These are phyloP conservation scores for Cryptomyrus ogoouensis DNA, from an alignment of 2,113 vertebrate genomes.

Conservation along the genomic window DNA sequence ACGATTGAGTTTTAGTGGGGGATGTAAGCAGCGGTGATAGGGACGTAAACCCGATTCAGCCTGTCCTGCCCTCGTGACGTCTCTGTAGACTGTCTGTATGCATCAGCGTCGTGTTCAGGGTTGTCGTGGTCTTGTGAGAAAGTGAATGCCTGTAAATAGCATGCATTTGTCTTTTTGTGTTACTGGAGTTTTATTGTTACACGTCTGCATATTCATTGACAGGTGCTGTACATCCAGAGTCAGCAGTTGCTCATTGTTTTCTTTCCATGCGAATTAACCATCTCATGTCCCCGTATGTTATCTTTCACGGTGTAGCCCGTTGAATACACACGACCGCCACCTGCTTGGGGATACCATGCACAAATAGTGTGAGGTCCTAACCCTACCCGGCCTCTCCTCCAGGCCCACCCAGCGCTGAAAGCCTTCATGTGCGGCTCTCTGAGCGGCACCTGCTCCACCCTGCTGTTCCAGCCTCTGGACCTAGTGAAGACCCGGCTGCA, in stretches of 20 bases:
- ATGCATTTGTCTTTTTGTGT: background rate
- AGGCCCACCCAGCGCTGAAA: constrained; percentile 82
- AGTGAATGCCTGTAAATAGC: background rate
- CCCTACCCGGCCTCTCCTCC: constrained; percentile 1
- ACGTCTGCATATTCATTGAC: background rate
- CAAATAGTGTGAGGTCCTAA: background rate
- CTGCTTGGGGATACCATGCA: background rate
- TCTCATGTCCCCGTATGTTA: background rate
- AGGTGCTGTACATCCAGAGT: background rate
- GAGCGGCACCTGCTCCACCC: constrained; percentile 87
- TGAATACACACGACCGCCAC: background rate
- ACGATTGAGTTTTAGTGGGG: constrained; percentile 7
- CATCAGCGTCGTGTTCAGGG: constrained; percentile 14
- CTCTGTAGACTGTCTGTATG: constrained; percentile 11
- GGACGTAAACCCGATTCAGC: constrained; percentile 13
- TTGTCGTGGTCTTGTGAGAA: constrained; percentile 16
- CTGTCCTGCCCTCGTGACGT: constrained; percentile 14
- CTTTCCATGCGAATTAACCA: background rate
- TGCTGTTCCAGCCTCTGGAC: constrained; percentile 93
- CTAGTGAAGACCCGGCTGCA: constrained; percentile 90
- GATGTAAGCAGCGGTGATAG: constrained; percentile 28
- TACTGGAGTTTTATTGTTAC: background rate
- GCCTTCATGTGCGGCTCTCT: constrained; percentile 90
- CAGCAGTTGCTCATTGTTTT: background rate
- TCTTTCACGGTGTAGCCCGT: background rate